These are phyloP conservation scores for Anarsia innoxiella DNA, from an alignment of 2,888 invertebrate species.

Conservation along the genomic window DNA sequence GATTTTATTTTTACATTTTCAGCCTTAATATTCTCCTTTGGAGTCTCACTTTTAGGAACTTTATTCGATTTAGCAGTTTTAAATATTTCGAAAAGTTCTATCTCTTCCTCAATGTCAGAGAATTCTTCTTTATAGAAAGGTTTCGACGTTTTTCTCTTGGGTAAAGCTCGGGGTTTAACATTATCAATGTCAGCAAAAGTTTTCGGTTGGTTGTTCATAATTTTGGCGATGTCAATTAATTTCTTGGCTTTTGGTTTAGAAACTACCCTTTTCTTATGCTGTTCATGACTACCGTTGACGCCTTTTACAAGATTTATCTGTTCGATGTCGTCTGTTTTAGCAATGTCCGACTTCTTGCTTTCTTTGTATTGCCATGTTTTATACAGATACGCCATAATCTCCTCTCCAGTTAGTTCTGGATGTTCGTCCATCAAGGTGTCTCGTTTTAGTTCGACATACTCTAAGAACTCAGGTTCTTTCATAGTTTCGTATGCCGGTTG, in stretches of 20 bases:
- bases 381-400: slow-evolving; percentile 58
- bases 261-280: slow-evolving; percentile 40
- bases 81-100: slow-evolving; percentile 48
- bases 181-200: slow-evolving; percentile 19
- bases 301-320: slow-evolving; percentile 41
- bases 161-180: slow-evolving; percentile 41
- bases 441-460: slow-evolving; percentile 62
- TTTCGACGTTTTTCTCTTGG: slow-evolving; percentile 50
- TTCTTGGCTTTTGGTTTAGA: slow-evolving; percentile 32
- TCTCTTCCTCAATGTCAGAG: slow-evolving; percentile 52
- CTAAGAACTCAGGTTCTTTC: slow-evolving; percentile 54
- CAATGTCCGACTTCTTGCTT: slow-evolving; percentile 42
- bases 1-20: not conserved
- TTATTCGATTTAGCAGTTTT: slow-evolving; percentile 23
- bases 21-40: slow-evolving; percentile 12
- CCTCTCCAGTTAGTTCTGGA: slow-evolving; percentile 57
- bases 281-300: slow-evolving; percentile 14
- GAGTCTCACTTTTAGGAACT: slow-evolving; percentile 10
- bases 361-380: slow-evolving; percentile 67
- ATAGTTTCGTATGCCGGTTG: slow-evolving; percentile 23
- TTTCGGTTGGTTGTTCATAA: not conserved
- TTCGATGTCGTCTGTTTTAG: slow-evolving; percentile 33
- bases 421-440: slow-evolving; percentile 64
- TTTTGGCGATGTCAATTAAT: slow-evolving; percentile 15
- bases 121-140: slow-evolving; percentile 58